A percentile compares a stretch with the other conserved stretches of the same genome.
Evolutionary conservation across 2,888 invertebrate genomes (phyloP).

Genomic region (Torymus tubicola): DNA sequence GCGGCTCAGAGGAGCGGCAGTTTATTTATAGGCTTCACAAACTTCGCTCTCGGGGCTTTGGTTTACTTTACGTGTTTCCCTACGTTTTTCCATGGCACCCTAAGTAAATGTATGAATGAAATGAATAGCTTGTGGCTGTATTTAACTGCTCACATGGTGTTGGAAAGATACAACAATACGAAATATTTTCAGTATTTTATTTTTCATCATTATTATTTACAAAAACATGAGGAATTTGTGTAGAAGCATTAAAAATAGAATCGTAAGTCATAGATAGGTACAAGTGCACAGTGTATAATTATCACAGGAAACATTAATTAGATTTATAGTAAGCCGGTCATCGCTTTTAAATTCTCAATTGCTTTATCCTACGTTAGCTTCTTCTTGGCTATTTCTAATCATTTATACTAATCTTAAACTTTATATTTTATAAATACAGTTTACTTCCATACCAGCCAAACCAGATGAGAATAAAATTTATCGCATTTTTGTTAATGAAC

Average conservation of each 20-base stretch:
- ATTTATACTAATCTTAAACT: too few relatives aligned
- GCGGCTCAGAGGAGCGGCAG: conserved; percentile 1
- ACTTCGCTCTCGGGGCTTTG: conserved; percentile 30
- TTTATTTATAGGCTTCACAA: conserved; percentile 43
- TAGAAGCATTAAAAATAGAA: conserved; percentile 23
- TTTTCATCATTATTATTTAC: background rate
- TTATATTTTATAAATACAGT: too few relatives aligned
- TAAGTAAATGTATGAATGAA: background rate
- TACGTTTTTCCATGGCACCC: background rate
- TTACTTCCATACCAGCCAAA: too few relatives aligned
- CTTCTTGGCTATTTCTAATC: too few relatives aligned
- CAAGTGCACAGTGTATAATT: background rate
- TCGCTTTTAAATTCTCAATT: too few relatives aligned
- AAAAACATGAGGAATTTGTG: background rate
- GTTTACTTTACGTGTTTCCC: conserved; percentile 22
- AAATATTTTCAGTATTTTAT: too few relatives aligned
- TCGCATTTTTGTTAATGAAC: too few relatives aligned
- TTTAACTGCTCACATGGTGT: too few relatives aligned
- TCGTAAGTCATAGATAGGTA: conserved; percentile 8
- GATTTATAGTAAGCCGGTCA: background rate
- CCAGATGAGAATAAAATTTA: too few relatives aligned
- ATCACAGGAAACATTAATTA: background rate
- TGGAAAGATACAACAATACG: too few relatives aligned
- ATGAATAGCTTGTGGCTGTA: too few relatives aligned
- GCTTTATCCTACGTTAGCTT: too few relatives aligned